Evolutionary conservation across 2,888 invertebrate genomes (phyloP), one percentile per base, ranked within the genome.

Genomic region (Embidobia sp.): DNA sequence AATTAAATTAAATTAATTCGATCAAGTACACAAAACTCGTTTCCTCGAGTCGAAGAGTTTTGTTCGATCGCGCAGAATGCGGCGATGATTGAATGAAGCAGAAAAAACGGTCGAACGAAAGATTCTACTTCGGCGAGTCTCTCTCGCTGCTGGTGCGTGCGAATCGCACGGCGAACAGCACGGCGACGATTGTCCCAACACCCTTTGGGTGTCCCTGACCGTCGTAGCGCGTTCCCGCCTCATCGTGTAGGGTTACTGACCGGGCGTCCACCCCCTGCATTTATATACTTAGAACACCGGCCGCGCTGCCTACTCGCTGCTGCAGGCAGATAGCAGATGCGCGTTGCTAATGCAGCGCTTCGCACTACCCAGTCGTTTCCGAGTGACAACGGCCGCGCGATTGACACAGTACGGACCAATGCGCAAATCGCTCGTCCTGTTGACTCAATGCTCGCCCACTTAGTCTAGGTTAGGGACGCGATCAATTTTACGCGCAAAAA

Each of bases 241-340:
- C 51, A 44, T 44, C 26, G 69, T n/a, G n/a, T 63, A 80, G 84
- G 87, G 86, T 86, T 85, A 86, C 80, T 87, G 87, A 87, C 86
- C 87, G 87, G 85, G 80, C 87, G 83, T 87, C 85, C 84, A 86
- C 87, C 86, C 84, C 85, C 80, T 85, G 81, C 84, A 79, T 84
- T 85, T 86, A 85, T 83, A 83, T 80, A 82, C 82, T 82, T 81
- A 80, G 79, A 70, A 70, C 67, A 59, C 51, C 67, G 77, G 70
- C 35, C 27, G 53, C 26, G 15, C 64, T 46, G 73, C 57, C 55
- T 63, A 63, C 64, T 72, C 53, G 42, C 26, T 48, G 49, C 48
- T 66, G 31, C 42, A 22, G 64, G 77, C 78, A 74, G 76, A 78
- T 75, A 72, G 77, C 78, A 74, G 76, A 78, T 75, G 75, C 70